Evolutionary conservation across 2,113 vertebrate species (phyloP).

Genomic region (Callipepla squamata): DNA sequence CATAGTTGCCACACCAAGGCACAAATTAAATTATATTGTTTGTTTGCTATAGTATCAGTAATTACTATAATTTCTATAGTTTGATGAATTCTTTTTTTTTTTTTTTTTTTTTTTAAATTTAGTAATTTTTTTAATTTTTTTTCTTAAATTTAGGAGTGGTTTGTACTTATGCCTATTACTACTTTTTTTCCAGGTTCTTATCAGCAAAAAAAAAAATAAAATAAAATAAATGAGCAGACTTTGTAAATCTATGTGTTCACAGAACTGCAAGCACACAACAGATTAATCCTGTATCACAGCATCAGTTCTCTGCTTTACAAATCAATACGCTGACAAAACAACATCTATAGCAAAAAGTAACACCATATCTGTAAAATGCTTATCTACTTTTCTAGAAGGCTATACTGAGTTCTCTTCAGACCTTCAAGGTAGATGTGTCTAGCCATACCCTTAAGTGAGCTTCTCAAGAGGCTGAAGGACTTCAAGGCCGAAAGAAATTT

Average conservation of each 20-base stretch:
- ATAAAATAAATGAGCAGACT: neutral
- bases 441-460: neutral
- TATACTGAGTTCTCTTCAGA: neutral
- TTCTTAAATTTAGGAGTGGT: neutral
- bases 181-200: neutral
- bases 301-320: constrained; percentile 29
- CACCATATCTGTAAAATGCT: neutral
- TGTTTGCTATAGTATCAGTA: neutral
- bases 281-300: constrained; percentile 34
- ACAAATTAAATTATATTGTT: neutral
- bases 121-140: neutral
- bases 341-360: neutral
- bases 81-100: neutral
- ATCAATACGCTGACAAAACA: neutral
- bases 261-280: neutral
- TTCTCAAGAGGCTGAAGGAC: neutral
- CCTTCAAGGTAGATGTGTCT: neutral
- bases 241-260: neutral
- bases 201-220: neutral
- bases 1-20: neutral
- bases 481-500: neutral
- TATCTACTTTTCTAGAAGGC: neutral
- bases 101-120: neutral
- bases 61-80: neutral
- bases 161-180: neutral